Conservation (phyloP, 2,113 vertebrate genomes). For the Upupa epops region DNA sequence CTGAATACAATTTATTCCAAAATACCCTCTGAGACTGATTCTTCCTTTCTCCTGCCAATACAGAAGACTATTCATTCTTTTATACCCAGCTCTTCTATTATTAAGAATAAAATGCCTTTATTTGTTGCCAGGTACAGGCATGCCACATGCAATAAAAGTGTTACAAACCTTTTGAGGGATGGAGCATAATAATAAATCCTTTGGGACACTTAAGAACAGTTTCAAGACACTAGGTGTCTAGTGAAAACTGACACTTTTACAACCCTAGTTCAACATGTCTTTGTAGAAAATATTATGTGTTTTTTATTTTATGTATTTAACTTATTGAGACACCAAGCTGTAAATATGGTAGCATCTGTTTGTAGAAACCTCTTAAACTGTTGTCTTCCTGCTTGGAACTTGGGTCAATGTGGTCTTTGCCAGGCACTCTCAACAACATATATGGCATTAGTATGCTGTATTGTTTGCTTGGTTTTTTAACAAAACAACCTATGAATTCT, state of each 20-base stretch:
- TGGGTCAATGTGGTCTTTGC: background rate
- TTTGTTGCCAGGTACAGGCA: background rate
- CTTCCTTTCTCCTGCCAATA: background rate
- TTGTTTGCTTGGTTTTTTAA: background rate
- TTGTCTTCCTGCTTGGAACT: background rate
- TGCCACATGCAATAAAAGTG: background rate
- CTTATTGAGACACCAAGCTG: background rate
- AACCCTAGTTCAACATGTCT: background rate
- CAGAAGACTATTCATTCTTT: background rate
- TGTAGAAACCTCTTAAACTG: background rate
- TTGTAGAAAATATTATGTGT: background rate
- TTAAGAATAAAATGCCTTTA: background rate
- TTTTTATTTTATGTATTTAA: background rate
- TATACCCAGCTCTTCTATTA: background rate
- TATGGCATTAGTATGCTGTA: background rate
- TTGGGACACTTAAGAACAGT: background rate
- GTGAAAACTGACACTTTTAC: background rate
- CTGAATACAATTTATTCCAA: background rate
- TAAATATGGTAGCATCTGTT: background rate
- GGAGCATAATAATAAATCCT: background rate
- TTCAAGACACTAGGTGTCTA: background rate
- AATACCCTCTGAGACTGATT: background rate
- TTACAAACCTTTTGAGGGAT: background rate
- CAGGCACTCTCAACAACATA: background rate
- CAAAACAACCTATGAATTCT: background rate